Evolutionary conservation across 2,797 vertebrate species (phyloP), one percentile per base, ranked within the genome.

Genomic region (Alosa sapidissima): DNA sequence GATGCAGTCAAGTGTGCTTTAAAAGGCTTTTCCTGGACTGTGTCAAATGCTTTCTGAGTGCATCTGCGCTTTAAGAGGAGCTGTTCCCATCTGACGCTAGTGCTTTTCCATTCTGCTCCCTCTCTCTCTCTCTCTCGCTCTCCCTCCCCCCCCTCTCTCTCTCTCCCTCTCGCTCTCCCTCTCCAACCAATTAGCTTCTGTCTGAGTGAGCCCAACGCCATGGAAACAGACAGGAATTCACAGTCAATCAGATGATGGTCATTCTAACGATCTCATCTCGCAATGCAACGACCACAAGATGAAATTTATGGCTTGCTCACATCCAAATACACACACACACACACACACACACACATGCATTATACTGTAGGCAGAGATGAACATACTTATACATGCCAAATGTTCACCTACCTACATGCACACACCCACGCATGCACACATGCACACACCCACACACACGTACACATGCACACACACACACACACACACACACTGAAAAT

Each of bases 191-290:
- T 72, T 33, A 72, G 28, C 7, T 33, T 72, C 28, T 36, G 65
- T 72, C 65, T 72, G 60, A 28, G 60, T 65, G 65, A 72, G 65
- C n/a, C 33, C 28, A 33, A 72, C 28, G 28, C 65, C 65, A 72
- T 72, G 65, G 65, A 72, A 33, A 36, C 65, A 36, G 65, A 72
- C 65, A 36, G 65, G 7, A 72, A 72, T 72, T 33, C 24, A 36
- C 9, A 65, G 65, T 13, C 33, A 72, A 14, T 72, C 28, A 14
- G 65, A 5, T 33, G 65, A 16, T 13, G 65, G 28, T 36, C 65
- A 72, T 36, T 72, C 65, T 72, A 65, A 65, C n/a, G 2, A 4
- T 72, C 65, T 72, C 33, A 16, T 72, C 33, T 36, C 65, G 33
- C 2, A 3, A 36, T 3, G 33, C 65, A 10, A 33, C 33, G 28